A percentile compares a stretch with the other conserved stretches of the same genome.
Conservation (phyloP, 2,113 vertebrate species). For the Casuarius casuarius region DNA sequence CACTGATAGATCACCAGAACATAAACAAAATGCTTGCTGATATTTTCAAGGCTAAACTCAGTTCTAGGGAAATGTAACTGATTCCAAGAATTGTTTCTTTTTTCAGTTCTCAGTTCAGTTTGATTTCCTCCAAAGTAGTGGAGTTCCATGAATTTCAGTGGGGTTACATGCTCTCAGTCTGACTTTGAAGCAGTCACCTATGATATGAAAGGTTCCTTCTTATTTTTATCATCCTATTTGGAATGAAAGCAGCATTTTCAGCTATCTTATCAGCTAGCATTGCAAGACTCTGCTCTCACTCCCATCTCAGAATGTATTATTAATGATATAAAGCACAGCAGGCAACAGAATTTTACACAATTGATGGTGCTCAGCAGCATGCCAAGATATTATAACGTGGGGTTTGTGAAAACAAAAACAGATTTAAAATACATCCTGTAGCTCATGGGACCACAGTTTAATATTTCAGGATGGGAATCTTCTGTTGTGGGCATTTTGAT, state of each 20-base stretch:
- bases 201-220: not conserved
- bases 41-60: constrained; percentile 18
- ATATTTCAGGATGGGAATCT: constrained; percentile 14
- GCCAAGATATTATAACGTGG: constrained; percentile 49
- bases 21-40: not conserved
- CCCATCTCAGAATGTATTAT: constrained; percentile 57
- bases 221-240: constrained; percentile 30
- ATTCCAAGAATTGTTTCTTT: not conserved
- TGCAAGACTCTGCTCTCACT: constrained; percentile 42
- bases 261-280: constrained; percentile 48
- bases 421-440: constrained; percentile 40
- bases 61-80: not conserved
- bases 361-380: constrained; percentile 36
- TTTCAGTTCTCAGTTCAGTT: not conserved
- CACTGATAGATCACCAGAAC: not conserved
- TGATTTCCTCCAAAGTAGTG: not conserved
- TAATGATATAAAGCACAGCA: constrained; percentile 56
- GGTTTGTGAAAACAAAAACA: constrained; percentile 38
- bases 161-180: not conserved
- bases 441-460: not conserved
- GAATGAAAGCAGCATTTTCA: constrained; percentile 53
- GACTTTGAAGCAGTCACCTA: not conserved
- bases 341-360: constrained; percentile 62
- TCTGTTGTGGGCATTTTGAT: not conserved
- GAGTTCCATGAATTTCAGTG: not conserved